Conservation (phyloP, 2,888 invertebrate species). For the Leistus spinibarbis region DNA sequence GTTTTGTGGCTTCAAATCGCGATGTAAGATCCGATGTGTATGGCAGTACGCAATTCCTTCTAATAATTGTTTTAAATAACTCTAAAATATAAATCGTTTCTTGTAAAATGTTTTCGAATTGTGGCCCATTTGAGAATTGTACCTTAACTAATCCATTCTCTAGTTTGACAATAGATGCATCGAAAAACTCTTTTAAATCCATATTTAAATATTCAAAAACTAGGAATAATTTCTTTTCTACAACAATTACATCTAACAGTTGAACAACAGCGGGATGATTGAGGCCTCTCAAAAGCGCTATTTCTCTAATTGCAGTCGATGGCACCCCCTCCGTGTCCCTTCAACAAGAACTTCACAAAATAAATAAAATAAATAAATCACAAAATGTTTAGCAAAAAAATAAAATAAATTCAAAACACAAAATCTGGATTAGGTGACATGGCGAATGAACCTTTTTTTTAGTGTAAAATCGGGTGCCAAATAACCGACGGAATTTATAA, state of each 20-base stretch:
- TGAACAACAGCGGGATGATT: constrained; percentile 90
- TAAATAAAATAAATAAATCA: not conserved
- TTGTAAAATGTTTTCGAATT: no score
- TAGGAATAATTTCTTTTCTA: constrained; percentile 84
- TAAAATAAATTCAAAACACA: not conserved
- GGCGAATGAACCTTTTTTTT: no score
- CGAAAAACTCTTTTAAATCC: constrained; percentile 90
- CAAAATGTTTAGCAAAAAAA: not conserved
- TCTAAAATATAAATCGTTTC: constrained; percentile 56
- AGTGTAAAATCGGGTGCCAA: no score
- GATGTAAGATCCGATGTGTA: constrained; percentile 84
- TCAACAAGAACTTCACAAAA: constrained; percentile 43
- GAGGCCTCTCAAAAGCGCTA: constrained; percentile 88
- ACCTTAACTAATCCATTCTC: constrained; percentile 73
- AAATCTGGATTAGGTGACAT: no score
- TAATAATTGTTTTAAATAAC: constrained; percentile 85
- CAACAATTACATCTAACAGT: constrained; percentile 86
- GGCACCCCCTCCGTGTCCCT: constrained; percentile 97
- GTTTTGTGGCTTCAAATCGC: constrained; percentile 96
- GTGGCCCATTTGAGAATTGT: constrained; percentile 36
- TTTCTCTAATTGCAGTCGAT: constrained; percentile 95
- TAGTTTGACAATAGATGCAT: constrained; percentile 68
- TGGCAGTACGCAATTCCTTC: constrained; percentile 92
- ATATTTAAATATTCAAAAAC: constrained; percentile 94
- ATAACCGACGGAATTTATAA: no score